Evolutionary conservation across 2,797 vertebrate genomes (phyloP).

Genomic region (Pterois miles): DNA sequence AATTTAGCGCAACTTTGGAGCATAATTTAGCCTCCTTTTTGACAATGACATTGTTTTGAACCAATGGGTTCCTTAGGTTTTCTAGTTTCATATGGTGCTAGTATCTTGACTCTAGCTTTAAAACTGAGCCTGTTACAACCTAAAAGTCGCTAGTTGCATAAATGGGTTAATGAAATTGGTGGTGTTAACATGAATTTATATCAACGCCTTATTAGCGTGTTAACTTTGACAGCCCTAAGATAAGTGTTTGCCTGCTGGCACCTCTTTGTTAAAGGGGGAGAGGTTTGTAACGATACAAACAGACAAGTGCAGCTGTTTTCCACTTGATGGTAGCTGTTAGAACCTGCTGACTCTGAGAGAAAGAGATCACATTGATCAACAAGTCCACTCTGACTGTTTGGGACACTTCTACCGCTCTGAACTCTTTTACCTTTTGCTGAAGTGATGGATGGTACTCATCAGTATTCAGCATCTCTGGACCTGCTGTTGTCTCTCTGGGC

Average conservation of each 20-base stretch:
- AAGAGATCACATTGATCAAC: background rate
- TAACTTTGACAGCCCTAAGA: background rate
- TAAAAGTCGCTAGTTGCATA: too few relatives aligned
- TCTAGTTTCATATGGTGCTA: too few relatives aligned
- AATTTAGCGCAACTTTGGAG: too few relatives aligned
- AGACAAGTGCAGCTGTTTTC: constrained; percentile 6
- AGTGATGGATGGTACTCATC: constrained; percentile 45
- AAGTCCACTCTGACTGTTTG: background rate
- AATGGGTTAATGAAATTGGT: too few relatives aligned
- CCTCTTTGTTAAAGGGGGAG: background rate
- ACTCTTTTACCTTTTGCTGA: constrained; percentile 20
- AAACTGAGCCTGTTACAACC: too few relatives aligned
- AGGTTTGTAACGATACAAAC: constrained; percentile 4
- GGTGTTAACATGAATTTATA: too few relatives aligned
- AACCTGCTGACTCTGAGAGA: constrained; percentile 14
- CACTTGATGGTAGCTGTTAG: background rate
- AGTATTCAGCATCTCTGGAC: constrained; percentile 37
- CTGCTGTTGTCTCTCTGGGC: constrained; percentile 4
- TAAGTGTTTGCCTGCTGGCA: background rate
- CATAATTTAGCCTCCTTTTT: too few relatives aligned
- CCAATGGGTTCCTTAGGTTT: too few relatives aligned
- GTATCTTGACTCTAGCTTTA: too few relatives aligned
- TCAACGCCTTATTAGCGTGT: too few relatives aligned
- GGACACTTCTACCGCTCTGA: background rate
- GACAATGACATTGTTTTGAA: too few relatives aligned